These are phyloP conservation scores for Amphipyra berbera DNA, from an alignment of 2,888 invertebrate species.

Conservation along the genomic window DNA sequence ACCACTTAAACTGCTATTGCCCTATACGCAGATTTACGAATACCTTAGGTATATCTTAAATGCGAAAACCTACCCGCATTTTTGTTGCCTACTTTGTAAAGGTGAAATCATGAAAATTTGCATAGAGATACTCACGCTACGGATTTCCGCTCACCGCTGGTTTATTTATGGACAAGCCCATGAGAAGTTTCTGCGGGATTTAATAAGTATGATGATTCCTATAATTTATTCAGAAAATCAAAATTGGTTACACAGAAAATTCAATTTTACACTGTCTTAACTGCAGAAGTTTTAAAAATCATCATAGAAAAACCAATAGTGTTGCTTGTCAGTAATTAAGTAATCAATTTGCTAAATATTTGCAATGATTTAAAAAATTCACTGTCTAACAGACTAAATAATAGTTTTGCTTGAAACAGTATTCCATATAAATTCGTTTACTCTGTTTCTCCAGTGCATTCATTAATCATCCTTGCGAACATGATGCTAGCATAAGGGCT, in stretches of 20 bases:
- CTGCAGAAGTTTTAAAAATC: too few species aligned
- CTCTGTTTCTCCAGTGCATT: constrained; percentile 7
- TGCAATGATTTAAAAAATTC: constrained; percentile 4
- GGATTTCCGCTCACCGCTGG: constrained; percentile 29
- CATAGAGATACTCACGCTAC: constrained; percentile 32
- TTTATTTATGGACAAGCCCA: constrained; percentile 5
- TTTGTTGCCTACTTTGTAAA: constrained; percentile 12
- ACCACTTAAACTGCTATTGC: constrained; percentile 21
- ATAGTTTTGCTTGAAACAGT: constrained; percentile 1
- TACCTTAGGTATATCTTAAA: neutral
- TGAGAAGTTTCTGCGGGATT: constrained; percentile 15
- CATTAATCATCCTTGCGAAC: constrained; percentile 39
- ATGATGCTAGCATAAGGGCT: constrained; percentile 29
- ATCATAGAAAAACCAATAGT: too few species aligned
- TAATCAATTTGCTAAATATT: too few species aligned
- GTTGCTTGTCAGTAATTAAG: neutral
- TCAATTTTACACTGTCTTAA: too few species aligned
- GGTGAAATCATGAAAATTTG: constrained; percentile 36
- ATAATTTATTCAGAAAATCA: neutral
- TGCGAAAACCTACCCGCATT: constrained; percentile 18
- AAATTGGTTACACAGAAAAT: too few species aligned
- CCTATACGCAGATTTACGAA: constrained; percentile 14
- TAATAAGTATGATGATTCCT: constrained; percentile 6
- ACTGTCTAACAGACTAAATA: neutral
- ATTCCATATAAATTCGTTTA: constrained; percentile 9